Evolutionary conservation across 2,797 vertebrate species (phyloP).

Genomic region (Cryptoprocta ferox): DNA sequence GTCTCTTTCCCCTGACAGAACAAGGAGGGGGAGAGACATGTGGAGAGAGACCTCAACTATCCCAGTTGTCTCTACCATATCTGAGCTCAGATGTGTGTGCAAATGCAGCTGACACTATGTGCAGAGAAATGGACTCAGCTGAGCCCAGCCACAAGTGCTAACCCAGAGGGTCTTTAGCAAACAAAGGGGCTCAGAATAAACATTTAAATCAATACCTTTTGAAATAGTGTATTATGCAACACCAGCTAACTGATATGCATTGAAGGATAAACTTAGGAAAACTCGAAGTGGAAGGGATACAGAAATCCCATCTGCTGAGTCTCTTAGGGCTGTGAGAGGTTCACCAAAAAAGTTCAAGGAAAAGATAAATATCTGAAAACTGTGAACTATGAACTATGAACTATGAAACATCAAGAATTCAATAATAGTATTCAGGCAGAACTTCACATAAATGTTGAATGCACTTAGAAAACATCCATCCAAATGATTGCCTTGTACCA

Average conservation of each 20-base stretch:
- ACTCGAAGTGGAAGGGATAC: not conserved
- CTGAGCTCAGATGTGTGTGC: not conserved
- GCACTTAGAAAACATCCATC: not conserved
- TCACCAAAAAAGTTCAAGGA: not conserved
- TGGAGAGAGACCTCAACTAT: not conserved
- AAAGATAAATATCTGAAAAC: not conserved
- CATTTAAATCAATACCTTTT: not conserved
- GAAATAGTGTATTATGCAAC: not conserved
- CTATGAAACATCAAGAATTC: not conserved
- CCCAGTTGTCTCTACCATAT: accelerated
- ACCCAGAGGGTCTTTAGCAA: not conserved
- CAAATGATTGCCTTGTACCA: not conserved
- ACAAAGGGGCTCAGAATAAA: not conserved
- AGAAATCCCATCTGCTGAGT: not conserved
- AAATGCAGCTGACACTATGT: too few species aligned
- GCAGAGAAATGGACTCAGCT: not conserved
- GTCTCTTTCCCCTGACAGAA: not conserved
- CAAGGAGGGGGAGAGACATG: not conserved
- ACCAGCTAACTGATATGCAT: not conserved
- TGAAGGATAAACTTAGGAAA: not conserved
- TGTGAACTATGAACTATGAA: not conserved
- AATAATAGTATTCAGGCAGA: not conserved
- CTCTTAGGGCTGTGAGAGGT: not conserved
- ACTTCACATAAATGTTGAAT: not conserved
- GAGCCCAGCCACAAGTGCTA: not conserved